These are phyloP conservation scores for Sciurus carolinensis DNA, from an alignment of 2,797 vertebrate species.

Conservation along the genomic window DNA sequence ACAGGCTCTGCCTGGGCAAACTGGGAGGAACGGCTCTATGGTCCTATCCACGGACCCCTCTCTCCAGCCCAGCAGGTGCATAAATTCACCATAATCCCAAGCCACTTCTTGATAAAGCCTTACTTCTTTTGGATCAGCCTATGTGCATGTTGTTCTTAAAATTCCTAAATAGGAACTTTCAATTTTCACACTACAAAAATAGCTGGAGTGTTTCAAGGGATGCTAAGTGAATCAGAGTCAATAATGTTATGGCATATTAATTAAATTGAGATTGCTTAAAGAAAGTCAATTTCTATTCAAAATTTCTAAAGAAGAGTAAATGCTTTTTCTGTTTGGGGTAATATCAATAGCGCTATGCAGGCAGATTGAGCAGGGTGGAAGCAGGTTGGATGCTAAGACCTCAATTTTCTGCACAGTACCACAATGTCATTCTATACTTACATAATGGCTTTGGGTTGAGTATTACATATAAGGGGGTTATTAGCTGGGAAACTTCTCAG, in stretches of 20 bases:
- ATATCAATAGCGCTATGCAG: slow-evolving; percentile 47
- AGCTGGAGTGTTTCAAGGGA: slow-evolving; percentile 58
- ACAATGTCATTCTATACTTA: slow-evolving; percentile 64
- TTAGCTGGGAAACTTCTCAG: slow-evolving; percentile 54
- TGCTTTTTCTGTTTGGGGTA: neutral
- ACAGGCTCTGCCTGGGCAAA: neutral
- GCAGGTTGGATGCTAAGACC: slow-evolving; percentile 60
- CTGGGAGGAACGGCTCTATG: neutral
- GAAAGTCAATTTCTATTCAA: slow-evolving; percentile 65
- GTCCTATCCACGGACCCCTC: neutral
- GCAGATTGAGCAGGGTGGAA: neutral
- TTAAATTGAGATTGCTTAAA: slow-evolving; percentile 71
- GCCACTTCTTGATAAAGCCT: neutral
- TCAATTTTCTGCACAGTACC: slow-evolving; percentile 66
- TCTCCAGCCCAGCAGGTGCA: neutral
- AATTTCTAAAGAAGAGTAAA: slow-evolving; percentile 59
- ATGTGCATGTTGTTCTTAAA: slow-evolving; percentile 33
- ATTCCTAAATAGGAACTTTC: slow-evolving; percentile 46
- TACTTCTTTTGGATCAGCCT: neutral
- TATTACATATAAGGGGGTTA: slow-evolving; percentile 67
- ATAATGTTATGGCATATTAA: slow-evolving; percentile 54
- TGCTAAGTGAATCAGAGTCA: slow-evolving; percentile 62
- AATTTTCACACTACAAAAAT: slow-evolving; percentile 67
- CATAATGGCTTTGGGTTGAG: slow-evolving; percentile 42
- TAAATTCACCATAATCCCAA: neutral